Base-by-base conservation (phyloP, 2,888 invertebrate genomes). In the Aethes cnicana region DNA sequence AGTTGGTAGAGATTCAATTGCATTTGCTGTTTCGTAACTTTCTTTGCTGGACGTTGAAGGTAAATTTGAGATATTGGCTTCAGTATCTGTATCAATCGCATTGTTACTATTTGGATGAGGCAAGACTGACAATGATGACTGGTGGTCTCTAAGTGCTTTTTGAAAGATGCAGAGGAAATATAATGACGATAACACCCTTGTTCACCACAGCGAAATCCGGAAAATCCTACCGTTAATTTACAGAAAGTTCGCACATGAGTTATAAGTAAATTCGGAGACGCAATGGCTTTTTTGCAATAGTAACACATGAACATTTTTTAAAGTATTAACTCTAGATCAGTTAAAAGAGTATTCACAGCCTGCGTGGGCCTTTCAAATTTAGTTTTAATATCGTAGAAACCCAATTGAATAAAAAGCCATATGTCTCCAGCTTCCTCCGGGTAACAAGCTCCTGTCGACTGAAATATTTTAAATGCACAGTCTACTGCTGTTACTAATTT, bases 401-500 rank as follows among this genome's bases (percentile, higher is more conserved):
- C n/a, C n/a, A n/a, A n/a, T n/a, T n/a, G n/a, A n/a, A n/a, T n/a
- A n/a, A n/a, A n/a, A n/a, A n/a, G n/a, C n/a, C n/a, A n/a, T n/a
- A n/a, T n/a, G n/a, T n/a, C n/a, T n/a, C n/a, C n/a, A n/a, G n/a
- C n/a, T n/a, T n/a, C n/a, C 37, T 47, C 36, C 9, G 36, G 47
- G 28, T 47, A 47, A 16, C 12, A 47, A n/a, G 47, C 47, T 2
- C 36, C 47, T 9, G 47, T 47, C 20, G 47, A 6, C n/a, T 47
- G 47, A 28, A 28, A 47, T 18, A 47, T 28, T 36, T 47, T 47
- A 28, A 47, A 47, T 3, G 37, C 37, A 9, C 36, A 36, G 12
- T 47, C 47, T 11, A 47, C 47, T 5, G 47, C 47, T n/a, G 47
- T 47, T 6, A 47, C 26, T 9, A 47, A 18, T 28, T 47, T 47